Percentiles rank a stretch among this genome's conserved stretches.
These are phyloP conservation scores for Sycophila sp. DNA, from an alignment of 1,140 invertebrate species.

Conservation along the genomic window DNA sequence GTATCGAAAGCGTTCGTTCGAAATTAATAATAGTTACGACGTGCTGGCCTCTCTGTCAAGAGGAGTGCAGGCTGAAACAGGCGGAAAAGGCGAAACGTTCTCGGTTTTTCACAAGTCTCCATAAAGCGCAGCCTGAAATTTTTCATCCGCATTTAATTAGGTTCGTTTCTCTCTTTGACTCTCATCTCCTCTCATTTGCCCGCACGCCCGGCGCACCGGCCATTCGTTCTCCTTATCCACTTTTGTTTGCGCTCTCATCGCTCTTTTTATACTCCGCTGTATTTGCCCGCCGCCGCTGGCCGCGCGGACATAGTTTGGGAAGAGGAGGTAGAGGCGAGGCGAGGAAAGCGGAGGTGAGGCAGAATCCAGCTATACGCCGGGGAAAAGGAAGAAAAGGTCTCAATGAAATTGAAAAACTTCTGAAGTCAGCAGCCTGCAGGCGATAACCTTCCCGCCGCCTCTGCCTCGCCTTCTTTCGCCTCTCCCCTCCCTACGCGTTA, in stretches of 20 bases:
- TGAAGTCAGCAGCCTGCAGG: conserved; percentile 24
- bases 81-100: too few relatives aligned
- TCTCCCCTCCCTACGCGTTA: neutral
- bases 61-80: too few relatives aligned
- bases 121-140: too few relatives aligned
- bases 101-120: too few relatives aligned
- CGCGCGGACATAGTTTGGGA: neutral
- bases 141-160: too few relatives aligned
- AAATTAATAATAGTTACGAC: too few relatives aligned
- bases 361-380: neutral
- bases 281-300: neutral
- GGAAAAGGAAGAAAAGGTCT: conserved; percentile 4
- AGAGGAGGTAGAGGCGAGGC: neutral
- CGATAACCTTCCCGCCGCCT: conserved; percentile 1
- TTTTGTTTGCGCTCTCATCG: neutral
- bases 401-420: conserved; percentile 40
- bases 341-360: neutral
- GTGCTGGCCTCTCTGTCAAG: too few relatives aligned
- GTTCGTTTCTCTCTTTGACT: too few relatives aligned
- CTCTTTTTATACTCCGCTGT: conserved; percentile 9
- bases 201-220: too few relatives aligned
- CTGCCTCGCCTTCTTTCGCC: too few relatives aligned
- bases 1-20: too few relatives aligned
- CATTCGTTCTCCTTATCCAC: neutral
- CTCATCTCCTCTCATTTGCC: too few relatives aligned